A percentile compares a stretch with the other conserved stretches of the same genome.
Conservation (phyloP, 2,797 vertebrate species). For the Eptatretus atami region DNA sequence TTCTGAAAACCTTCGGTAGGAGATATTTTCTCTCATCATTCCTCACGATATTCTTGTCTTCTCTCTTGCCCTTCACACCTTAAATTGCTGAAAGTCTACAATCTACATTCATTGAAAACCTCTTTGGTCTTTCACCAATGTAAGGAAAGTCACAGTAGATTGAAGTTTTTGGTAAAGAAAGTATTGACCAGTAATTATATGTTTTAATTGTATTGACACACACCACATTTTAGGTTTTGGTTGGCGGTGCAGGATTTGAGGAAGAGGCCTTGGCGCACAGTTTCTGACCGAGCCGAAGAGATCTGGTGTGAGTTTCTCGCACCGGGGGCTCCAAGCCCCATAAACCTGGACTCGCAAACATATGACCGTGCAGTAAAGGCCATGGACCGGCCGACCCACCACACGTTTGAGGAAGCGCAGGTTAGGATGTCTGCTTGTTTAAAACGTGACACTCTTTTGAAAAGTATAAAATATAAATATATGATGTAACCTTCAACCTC, state of each 20-base stretch:
- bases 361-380: slow-evolving; percentile 87
- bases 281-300: slow-evolving; percentile 56
- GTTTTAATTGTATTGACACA: no score
- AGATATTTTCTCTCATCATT: neutral
- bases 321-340: slow-evolving; percentile 65
- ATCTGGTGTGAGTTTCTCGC: slow-evolving; percentile 92
- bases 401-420: slow-evolving; percentile 83
- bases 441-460: no score
- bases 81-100: no score
- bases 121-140: no score
- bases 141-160: no score
- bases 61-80: no score
- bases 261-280: slow-evolving; percentile 60
- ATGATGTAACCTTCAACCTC: no score
- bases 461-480: no score
- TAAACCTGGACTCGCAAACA: slow-evolving; percentile 86
- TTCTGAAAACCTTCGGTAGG: slow-evolving; percentile 71
- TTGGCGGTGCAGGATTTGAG: slow-evolving; percentile 76
- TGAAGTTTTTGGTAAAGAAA: no score
- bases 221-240: slow-evolving; percentile 37
- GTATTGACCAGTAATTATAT: no score
- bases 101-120: no score
- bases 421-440: slow-evolving; percentile 15
- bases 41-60: no score
- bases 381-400: slow-evolving; percentile 66